phyloP scores from a whole-genome alignment of 2,113 vertebrate species.

The Psittacula cyanocephala region DNA sequence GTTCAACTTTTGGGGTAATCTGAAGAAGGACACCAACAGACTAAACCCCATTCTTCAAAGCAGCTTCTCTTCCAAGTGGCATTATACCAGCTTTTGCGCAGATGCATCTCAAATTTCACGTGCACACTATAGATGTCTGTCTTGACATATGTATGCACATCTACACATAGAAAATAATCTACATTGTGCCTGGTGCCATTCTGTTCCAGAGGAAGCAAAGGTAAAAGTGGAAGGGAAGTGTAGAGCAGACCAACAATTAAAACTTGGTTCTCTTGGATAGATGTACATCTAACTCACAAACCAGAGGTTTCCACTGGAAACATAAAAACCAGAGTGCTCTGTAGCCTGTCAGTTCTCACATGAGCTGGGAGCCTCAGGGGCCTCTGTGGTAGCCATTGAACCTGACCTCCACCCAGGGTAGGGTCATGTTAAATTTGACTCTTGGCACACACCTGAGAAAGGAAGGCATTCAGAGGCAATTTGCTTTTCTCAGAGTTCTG shows the following conservation, averaged over 20 bases:
- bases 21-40: neutral
- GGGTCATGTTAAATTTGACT: conserved; percentile 30
- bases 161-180: neutral
- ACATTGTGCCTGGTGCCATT: neutral
- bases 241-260: neutral
- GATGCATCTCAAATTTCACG: neutral
- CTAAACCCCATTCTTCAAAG: neutral
- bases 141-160: neutral
- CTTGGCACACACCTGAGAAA: neutral
- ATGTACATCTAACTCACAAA: neutral
- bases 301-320: conserved; percentile 17
- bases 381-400: conserved; percentile 13
- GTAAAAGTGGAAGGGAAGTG: neutral
- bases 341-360: conserved; percentile 55
- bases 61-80: neutral
- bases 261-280: neutral
- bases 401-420: conserved; percentile 42
- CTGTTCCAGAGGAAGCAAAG: neutral
- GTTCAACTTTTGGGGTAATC: neutral
- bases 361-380: conserved; percentile 12
- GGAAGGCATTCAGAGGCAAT: neutral
- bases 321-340: neutral
- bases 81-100: neutral
- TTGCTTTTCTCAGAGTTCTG: neutral
- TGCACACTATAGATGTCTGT: neutral